Evolutionary conservation across 2,888 invertebrate species (phyloP).

Genomic region (Ochlodes sylvanus): DNA sequence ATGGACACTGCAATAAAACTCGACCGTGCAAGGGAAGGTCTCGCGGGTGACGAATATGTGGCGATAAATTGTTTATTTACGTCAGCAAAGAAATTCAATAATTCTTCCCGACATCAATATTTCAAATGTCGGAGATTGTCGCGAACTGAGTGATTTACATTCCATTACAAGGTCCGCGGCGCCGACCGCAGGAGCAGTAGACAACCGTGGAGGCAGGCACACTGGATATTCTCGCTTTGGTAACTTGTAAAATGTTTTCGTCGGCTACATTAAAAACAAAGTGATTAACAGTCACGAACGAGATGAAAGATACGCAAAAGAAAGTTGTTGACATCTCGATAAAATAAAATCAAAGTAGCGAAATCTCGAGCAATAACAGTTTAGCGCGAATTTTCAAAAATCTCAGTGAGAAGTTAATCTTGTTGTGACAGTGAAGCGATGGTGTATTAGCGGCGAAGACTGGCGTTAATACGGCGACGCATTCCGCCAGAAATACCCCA

Average conservation of each 20-base stretch:
- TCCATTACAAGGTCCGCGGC: constrained; percentile 10
- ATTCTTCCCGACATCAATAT: constrained; percentile 17
- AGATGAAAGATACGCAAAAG: constrained; percentile 2
- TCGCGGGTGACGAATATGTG: too few relatives aligned
- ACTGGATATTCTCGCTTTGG: constrained; percentile 6
- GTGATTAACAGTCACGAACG: neutral
- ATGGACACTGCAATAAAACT: too few relatives aligned
- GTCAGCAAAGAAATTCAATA: constrained; percentile 9
- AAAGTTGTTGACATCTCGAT: neutral
- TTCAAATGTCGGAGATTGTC: constrained; percentile 15
- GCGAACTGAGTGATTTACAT: constrained; percentile 14
- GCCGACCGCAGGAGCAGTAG: neutral
- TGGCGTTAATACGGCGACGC: constrained; percentile 32
- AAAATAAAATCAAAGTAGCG: constrained; percentile 11
- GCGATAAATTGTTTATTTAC: constrained; percentile 1
- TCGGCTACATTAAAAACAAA: neutral
- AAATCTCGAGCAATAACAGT: constrained; percentile 15
- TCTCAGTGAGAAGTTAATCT: constrained; percentile 13
- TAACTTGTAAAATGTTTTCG: constrained; percentile 1
- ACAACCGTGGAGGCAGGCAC: too few relatives aligned
- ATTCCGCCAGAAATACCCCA: constrained; percentile 32
- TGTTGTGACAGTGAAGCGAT: constrained; percentile 32
- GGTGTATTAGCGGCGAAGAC: constrained; percentile 28
- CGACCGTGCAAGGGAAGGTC: too few relatives aligned
- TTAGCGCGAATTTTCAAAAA: constrained; percentile 11